Evolutionary conservation across 2,797 vertebrate genomes (phyloP).

Genomic region (Staurois parvus): DNA sequence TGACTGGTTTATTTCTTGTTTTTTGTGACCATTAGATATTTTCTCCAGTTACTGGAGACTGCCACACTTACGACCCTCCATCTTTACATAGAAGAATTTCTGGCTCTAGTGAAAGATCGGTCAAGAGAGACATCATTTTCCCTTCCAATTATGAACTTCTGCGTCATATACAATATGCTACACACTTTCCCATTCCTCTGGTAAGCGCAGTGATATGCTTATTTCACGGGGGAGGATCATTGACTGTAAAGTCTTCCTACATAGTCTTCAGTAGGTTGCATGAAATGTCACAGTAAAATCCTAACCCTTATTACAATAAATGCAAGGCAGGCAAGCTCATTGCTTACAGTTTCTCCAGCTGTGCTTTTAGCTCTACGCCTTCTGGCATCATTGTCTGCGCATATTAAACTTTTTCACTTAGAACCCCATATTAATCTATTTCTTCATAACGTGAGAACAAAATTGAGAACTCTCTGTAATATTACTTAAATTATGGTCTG

Average conservation of each 20-base stretch:
- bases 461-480: too few species aligned
- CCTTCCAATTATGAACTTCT: slow-evolving; percentile 77
- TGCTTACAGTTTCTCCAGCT: not conserved
- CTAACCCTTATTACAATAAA: not conserved
- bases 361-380: not conserved
- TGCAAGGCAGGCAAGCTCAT: not conserved
- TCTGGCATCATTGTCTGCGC: not conserved
- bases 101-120: slow-evolving; percentile 70
- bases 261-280: not conserved
- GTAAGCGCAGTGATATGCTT: slow-evolving; percentile 66
- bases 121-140: slow-evolving; percentile 73
- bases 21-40: slow-evolving; percentile 73
- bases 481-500: too few species aligned
- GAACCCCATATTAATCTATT: too few species aligned
- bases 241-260: slow-evolving; percentile 12
- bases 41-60: slow-evolving; percentile 75
- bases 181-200: slow-evolving; percentile 78
- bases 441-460: too few species aligned
- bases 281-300: not conserved
- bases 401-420: not conserved
- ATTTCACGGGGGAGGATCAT: not conserved
- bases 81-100: slow-evolving; percentile 72
- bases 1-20: slow-evolving; percentile 64
- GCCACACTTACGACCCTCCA: slow-evolving; percentile 65
- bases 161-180: slow-evolving; percentile 75